phyloP scores from a whole-genome alignment of 1,140 invertebrate species.

The Teleopsis dalmanni region DNA sequence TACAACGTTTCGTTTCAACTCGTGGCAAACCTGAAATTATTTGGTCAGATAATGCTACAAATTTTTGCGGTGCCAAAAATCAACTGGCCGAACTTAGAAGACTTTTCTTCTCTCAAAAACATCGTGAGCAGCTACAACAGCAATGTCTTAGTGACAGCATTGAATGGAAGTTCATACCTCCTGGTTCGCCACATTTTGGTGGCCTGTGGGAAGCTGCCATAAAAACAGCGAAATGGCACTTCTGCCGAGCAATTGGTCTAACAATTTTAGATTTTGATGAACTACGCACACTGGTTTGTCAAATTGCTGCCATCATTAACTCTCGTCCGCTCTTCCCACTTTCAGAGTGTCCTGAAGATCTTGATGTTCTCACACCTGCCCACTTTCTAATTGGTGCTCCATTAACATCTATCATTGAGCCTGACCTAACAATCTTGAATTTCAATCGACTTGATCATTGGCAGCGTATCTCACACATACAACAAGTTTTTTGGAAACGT shows the following conservation, averaged over 20 bases:
- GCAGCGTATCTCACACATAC: not conserved
- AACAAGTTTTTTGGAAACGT: conserved; percentile 13
- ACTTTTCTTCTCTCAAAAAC: not conserved
- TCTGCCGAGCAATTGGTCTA: conserved; percentile 23
- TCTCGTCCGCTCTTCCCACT: not conserved
- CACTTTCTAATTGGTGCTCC: conserved; percentile 6
- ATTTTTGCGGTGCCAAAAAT: conserved; percentile 23
- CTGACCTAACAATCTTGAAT: conserved; percentile 1
- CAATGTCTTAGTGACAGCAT: conserved; percentile 17
- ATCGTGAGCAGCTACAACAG: not conserved
- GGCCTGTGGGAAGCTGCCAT: conserved; percentile 13
- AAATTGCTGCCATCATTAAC: conserved; percentile 5
- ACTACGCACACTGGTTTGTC: conserved; percentile 18
- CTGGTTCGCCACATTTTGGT: conserved; percentile 27
- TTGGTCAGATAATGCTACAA: conserved; percentile 35
- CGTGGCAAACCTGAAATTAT: conserved; percentile 18
- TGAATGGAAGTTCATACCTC: conserved; percentile 25
- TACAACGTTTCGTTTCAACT: conserved; percentile 31
- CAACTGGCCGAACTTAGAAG: conserved; percentile 1
- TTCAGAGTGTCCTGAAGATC: conserved; percentile 2
- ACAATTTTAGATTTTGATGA: not conserved
- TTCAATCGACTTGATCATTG: not conserved
- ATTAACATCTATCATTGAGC: not conserved
- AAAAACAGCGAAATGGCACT: not conserved
- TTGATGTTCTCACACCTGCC: conserved; percentile 4